Evolutionary conservation across 1,140 invertebrate species (phyloP).

Genomic region (Anagrus nilaparvatae): DNA sequence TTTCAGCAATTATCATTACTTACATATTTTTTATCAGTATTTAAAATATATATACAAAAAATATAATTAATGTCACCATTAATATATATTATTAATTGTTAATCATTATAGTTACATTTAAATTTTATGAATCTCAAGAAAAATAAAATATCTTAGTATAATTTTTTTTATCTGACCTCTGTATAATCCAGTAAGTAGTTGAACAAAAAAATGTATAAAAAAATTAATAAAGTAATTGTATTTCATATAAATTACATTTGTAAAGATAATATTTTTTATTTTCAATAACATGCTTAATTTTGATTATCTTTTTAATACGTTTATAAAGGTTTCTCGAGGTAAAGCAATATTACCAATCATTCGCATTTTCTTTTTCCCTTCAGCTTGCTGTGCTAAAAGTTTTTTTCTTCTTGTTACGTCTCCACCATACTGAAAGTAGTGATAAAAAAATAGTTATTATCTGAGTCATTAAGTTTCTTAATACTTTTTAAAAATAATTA

Average conservation of each 20-base stretch:
- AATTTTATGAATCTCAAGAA: too few species aligned
- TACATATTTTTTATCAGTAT: slow-evolving; percentile 15
- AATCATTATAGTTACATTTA: too few species aligned
- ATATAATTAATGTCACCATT: too few species aligned
- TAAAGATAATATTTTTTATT: neutral
- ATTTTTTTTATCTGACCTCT: too few species aligned
- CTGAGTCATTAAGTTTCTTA: neutral
- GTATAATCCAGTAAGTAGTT: too few species aligned
- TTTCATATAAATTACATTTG: neutral
- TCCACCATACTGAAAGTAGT: slow-evolving; percentile 71
- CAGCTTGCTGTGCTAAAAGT: slow-evolving; percentile 76
- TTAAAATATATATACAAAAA: slow-evolving; percentile 11
- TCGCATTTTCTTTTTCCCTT: slow-evolving; percentile 89
- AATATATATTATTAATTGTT: too few species aligned
- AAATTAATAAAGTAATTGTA: too few species aligned
- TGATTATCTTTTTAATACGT: slow-evolving; percentile 71
- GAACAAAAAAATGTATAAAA: too few species aligned
- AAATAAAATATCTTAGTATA: too few species aligned
- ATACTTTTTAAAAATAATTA: slow-evolving; percentile 45
- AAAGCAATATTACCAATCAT: slow-evolving; percentile 83
- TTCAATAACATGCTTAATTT: slow-evolving; percentile 7
- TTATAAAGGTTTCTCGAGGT: slow-evolving; percentile 88
- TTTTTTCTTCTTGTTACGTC: slow-evolving; percentile 86
- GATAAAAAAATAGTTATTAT: slow-evolving; percentile 6
- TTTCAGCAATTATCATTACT: slow-evolving; percentile 6